phyloP scores from a whole-genome alignment of 1,140 invertebrate species.

The Bombus huntii region DNA sequence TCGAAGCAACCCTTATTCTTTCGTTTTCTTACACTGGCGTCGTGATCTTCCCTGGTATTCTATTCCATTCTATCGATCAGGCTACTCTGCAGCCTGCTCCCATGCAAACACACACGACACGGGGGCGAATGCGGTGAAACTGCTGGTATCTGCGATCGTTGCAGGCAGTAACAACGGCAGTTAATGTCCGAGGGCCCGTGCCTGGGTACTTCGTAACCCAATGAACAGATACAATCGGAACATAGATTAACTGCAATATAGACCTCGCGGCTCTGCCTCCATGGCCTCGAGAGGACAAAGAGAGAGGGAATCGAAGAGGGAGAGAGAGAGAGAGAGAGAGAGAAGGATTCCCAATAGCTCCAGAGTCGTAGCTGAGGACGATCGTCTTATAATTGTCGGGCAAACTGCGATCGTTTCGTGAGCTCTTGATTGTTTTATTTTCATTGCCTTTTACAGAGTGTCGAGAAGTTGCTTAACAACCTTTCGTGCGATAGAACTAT shows the following conservation, averaged over 20 bases:
- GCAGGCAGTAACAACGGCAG: constrained; percentile 80
- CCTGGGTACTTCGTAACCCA: constrained; percentile 79
- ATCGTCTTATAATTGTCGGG: constrained; percentile 52
- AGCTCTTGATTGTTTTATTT: constrained; percentile 28
- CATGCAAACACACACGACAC: constrained; percentile 75
- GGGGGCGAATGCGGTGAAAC: constrained; percentile 75
- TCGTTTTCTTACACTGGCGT: constrained; percentile 50
- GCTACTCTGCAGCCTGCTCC: constrained; percentile 63
- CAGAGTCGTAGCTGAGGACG: constrained; percentile 32
- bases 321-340: constrained; percentile 20
- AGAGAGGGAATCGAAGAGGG: neutral
- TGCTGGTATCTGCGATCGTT: constrained; percentile 79
- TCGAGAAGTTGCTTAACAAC: neutral
- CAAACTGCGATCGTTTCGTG: constrained; percentile 28
- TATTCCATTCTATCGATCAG: constrained; percentile 78
- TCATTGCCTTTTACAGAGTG: neutral
- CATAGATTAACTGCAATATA: constrained; percentile 82
- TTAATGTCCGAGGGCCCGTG: constrained; percentile 80
- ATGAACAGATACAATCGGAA: constrained; percentile 81
- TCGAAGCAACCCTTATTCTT: constrained; percentile 52
- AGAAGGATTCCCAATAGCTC: constrained; percentile 17
- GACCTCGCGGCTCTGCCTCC: constrained; percentile 73
- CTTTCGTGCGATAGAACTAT: neutral
- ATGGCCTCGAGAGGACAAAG: constrained; percentile 48
- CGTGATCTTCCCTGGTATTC: constrained; percentile 72